Conservation (phyloP, 1,140 invertebrate genomes). For the Nasonia giraulti region DNA sequence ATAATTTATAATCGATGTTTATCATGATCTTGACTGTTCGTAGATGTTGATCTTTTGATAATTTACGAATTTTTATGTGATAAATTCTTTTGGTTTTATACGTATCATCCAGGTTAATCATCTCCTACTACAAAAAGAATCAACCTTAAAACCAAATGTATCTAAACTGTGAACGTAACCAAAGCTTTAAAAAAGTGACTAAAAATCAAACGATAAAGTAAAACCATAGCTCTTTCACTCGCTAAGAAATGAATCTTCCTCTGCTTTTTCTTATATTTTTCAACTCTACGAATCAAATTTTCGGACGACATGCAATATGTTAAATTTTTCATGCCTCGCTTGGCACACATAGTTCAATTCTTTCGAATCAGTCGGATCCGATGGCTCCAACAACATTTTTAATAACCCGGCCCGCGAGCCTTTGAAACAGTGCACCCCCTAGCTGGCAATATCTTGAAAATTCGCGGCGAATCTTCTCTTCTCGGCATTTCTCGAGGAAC, state of each 20-base stretch:
- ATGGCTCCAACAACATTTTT: not conserved
- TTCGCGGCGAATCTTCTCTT: not conserved
- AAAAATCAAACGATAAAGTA: not conserved
- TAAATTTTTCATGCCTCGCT: too few species aligned
- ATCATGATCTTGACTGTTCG: not conserved
- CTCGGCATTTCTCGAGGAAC: not conserved
- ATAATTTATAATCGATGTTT: not conserved
- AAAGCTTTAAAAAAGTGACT: not conserved
- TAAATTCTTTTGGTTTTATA: not conserved
- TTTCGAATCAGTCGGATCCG: not conserved
- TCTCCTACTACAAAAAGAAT: not conserved
- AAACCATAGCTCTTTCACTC: not conserved
- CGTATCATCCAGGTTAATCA: not conserved
- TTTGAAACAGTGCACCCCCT: not conserved
- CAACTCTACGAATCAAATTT: too few species aligned
- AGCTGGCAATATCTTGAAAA: not conserved
- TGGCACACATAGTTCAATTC: too few species aligned
- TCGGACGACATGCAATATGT: too few species aligned
- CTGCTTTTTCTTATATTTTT: too few species aligned
- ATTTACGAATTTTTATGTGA: not conserved
- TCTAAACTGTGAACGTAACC: not conserved
- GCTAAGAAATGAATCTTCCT: not conserved
- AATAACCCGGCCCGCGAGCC: not conserved
- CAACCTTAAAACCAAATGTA: not conserved
- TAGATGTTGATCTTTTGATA: conserved; percentile 21